Base-by-base conservation (phyloP, 2,888 invertebrate genomes). In the Hirtodrosophila histrioides region DNA sequence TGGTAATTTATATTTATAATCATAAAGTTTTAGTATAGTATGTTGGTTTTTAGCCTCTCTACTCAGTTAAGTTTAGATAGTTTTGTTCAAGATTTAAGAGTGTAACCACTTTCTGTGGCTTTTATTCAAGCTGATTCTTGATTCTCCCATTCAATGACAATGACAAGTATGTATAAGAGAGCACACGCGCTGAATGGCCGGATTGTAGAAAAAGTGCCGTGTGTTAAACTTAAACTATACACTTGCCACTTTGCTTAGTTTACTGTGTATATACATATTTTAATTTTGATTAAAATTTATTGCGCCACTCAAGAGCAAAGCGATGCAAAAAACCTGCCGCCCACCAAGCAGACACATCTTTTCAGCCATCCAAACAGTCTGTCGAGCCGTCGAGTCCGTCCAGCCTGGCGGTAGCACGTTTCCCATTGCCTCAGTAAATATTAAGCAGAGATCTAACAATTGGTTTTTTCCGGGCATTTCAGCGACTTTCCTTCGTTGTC, bases 381-480 rank as follows among this genome's bases (percentile, higher is more conserved):
- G 35, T 36, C n/a, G n/a, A n/a, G 62, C 7, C 31, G 7, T 27
- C 27, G 4, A 31, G 10, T 29, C 56, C 11, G n/a, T 51, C 37
- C 24, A 37, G 35, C 17, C 31, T 35, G 40, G 64, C 33, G 33
- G 6, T 6, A 31, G 31, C 60, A 58, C 56, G 71, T 69, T 75
- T 70, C 48, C 57, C 55, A 81, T 72, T 83, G 70, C 56, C 71
- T 72, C 67, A 65, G 63, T 72, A 65, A 67, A 74, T 69, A 86
- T 91, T 91, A 90, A 91, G 89, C 81, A 5, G 9, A 88, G 89
- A 73, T 75, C 89, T 86, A 67, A 88, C 91, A 91, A 92, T 92
- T 92, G 91, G 91, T 90, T 90, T 91, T 91, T 92, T 92, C 91
- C 92, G 92, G 91, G 88, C 91, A 86, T 84, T 85, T 88, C 87